Conservation (phyloP, 2,888 invertebrate genomes). For the Macaria notata region DNA sequence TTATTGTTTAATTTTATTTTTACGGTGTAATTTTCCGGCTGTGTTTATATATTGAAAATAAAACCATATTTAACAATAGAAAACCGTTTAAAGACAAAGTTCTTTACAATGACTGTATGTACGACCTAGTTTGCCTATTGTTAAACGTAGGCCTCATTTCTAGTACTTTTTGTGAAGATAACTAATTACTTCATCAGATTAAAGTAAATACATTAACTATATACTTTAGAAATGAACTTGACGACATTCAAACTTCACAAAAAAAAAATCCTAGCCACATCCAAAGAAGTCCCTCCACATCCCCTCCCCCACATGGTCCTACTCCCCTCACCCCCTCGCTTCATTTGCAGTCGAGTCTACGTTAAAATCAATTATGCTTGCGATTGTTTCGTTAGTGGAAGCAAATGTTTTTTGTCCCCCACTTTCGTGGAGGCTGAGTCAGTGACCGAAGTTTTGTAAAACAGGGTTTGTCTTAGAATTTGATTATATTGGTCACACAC, state of each 20-base stretch:
- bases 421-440: constrained; percentile 17
- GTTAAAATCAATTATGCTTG: constrained; percentile 79
- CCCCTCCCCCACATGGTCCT: constrained; percentile 29
- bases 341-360: constrained; percentile 71
- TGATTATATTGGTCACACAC: no score
- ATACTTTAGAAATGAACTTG: background rate
- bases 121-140: no score
- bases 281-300: constrained; percentile 25
- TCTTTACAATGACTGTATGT: no score
- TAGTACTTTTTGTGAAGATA: no score
- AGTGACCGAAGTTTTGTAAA: constrained; percentile 5
- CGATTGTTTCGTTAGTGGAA: constrained; percentile 79
- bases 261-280: background rate
- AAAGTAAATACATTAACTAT: no score
- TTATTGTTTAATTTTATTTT: no score
- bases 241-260: background rate
- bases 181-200: no score
- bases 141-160: no score
- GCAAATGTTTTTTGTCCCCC: constrained; percentile 68
- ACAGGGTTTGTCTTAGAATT: background rate
- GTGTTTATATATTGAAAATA: no score
- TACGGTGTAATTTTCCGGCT: no score
- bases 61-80: no score
- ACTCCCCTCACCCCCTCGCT: constrained; percentile 46
- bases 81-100: no score